phyloP scores from a whole-genome alignment of 2,797 vertebrate species.

The Natrix natrix region DNA sequence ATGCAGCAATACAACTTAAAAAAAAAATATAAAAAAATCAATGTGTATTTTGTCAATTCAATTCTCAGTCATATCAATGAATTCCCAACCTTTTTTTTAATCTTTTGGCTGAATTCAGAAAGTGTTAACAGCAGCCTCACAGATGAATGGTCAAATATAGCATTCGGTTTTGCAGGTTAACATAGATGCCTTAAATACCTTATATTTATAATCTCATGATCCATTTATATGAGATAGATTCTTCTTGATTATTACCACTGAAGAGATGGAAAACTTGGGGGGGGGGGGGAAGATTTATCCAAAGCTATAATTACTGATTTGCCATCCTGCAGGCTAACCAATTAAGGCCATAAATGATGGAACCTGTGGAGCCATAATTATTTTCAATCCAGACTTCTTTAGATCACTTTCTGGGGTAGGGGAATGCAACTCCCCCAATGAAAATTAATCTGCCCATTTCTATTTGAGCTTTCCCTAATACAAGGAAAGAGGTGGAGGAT shows the following conservation, averaged over 20 bases:
- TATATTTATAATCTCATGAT: background rate
- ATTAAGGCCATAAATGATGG: background rate
- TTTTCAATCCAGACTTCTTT: background rate
- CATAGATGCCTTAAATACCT: background rate
- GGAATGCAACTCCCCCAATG: background rate
- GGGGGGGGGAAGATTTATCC: background rate
- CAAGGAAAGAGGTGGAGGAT: conserved; percentile 41
- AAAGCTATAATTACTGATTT: background rate
- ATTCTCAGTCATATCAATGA: background rate
- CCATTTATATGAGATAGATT: background rate
- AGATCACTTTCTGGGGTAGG: background rate
- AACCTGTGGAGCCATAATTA: background rate
- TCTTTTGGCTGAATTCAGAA: conserved; percentile 33
- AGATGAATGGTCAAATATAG: background rate
- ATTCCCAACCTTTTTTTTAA: background rate
- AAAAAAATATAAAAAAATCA: background rate
- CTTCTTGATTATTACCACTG: background rate
- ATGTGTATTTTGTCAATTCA: background rate
- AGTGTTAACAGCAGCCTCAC: conserved; percentile 9
- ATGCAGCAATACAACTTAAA: background rate
- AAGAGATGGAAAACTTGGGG: background rate
- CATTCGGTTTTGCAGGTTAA: background rate
- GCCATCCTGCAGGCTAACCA: background rate
- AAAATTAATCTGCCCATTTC: conserved; percentile 9
- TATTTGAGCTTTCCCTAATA: conserved; percentile 25